Conservation (phyloP, 2,113 vertebrate species). For the Gulo gulo region DNA sequence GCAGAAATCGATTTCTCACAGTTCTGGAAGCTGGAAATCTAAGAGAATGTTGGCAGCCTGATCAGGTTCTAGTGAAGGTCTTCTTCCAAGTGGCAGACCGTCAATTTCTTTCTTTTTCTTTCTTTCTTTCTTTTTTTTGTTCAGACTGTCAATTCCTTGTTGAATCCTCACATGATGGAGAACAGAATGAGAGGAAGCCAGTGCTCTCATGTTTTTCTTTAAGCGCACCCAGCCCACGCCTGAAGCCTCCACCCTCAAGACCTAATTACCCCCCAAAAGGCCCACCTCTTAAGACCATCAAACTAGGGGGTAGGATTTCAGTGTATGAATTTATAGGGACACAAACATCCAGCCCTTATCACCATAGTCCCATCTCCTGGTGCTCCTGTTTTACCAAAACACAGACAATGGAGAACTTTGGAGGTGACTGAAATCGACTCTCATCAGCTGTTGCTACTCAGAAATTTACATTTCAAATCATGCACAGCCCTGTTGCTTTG, state of each 20-base stretch:
- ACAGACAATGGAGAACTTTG: background rate
- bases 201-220: background rate
- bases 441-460: background rate
- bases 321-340: background rate
- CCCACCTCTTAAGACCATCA: background rate
- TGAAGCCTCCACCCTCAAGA: background rate
- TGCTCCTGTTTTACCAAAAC: background rate
- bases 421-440: background rate
- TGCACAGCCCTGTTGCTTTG: background rate
- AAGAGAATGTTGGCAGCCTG: background rate
- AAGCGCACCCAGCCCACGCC: no score
- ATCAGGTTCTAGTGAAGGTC: background rate
- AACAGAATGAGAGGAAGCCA: background rate
- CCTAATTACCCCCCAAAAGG: background rate
- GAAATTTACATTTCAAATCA: background rate
- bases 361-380: background rate
- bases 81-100: background rate
- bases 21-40: background rate
- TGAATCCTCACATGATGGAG: background rate
- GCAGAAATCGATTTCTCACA: background rate
- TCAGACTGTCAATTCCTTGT: background rate
- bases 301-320: background rate
- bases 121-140: background rate
- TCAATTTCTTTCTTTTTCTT: background rate
- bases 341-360: background rate